Evolutionary conservation across 2,888 invertebrate species (phyloP).

Genomic region (Galerucella nymphaeae): DNA sequence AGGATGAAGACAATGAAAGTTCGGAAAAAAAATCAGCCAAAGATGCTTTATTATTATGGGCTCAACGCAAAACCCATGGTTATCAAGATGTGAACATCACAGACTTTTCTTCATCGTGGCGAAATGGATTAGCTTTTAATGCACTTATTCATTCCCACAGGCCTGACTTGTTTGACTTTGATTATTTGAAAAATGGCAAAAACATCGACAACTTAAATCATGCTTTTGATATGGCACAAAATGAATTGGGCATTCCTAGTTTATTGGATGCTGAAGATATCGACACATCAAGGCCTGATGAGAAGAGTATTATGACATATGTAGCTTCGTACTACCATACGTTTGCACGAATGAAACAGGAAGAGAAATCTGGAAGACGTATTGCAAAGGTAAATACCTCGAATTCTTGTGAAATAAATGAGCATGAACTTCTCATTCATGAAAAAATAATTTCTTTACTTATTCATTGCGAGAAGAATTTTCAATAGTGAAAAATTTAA

Average conservation of each 20-base stretch:
- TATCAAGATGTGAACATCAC: conserved; percentile 90
- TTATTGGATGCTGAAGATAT: conserved; percentile 97
- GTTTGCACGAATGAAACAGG: conserved; percentile 98
- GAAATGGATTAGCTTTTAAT: conserved; percentile 97
- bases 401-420: no score
- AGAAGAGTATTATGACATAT: conserved; percentile 98
- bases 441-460: no score
- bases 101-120: conserved; percentile 94
- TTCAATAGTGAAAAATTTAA: no score
- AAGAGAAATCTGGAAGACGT: conserved; percentile 95
- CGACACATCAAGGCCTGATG: conserved; percentile 93
- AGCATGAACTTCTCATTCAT: no score
- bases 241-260: conserved; percentile 91
- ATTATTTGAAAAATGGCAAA: conserved; percentile 79
- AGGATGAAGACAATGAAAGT: conserved; percentile 96
- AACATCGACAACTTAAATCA: conserved; percentile 97
- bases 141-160: conserved; percentile 98
- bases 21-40: conserved; percentile 99
- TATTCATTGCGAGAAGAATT: no score
- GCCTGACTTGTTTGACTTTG: conserved; percentile 94
- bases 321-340: conserved; percentile 99
- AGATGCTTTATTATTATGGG: conserved; percentile 98
- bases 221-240: conserved; percentile 95
- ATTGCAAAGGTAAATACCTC: conserved; percentile 88
- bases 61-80: conserved; percentile 97